Percentiles rank a stretch among this genome's conserved stretches.
phyloP scores from a whole-genome alignment of 2,888 invertebrate species.

The Tinea trinotella region DNA sequence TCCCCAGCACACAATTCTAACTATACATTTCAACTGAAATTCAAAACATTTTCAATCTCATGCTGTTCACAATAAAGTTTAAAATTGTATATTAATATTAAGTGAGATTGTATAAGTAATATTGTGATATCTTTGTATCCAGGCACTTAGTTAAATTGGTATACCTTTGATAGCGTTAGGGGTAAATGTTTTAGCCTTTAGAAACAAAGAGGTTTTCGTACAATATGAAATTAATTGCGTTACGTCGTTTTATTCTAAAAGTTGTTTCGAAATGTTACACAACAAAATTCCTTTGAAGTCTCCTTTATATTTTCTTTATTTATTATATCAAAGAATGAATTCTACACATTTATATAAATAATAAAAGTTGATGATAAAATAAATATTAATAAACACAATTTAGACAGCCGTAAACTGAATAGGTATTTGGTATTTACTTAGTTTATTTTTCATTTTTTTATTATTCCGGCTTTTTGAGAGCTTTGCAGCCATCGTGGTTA shows the following conservation, averaged over 20 bases:
- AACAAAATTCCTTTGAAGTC: no score
- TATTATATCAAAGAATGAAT: no score
- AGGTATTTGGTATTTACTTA: no score
- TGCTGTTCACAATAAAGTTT: background rate
- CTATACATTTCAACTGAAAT: background rate
- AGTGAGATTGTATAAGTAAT: background rate
- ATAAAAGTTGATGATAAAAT: no score
- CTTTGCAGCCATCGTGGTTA: no score
- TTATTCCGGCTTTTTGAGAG: no score
- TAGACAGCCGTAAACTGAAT: no score
- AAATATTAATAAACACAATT: no score
- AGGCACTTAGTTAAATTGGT: slow-evolving; percentile 14
- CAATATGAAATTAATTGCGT: background rate
- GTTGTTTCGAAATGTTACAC: no score
- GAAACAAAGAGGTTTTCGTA: background rate
- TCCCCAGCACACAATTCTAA: background rate
- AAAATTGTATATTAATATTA: background rate
- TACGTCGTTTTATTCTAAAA: background rate
- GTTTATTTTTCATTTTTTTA: no score
- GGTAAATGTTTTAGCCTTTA: background rate
- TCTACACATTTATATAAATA: no score
- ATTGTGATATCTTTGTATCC: slow-evolving; percentile 3
- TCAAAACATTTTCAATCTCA: background rate
- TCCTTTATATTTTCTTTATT: no score
- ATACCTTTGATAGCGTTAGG: slow-evolving; percentile 2